phyloP scores from a whole-genome alignment of 2,797 vertebrate genomes.

The Coregonus sp. region DNA sequence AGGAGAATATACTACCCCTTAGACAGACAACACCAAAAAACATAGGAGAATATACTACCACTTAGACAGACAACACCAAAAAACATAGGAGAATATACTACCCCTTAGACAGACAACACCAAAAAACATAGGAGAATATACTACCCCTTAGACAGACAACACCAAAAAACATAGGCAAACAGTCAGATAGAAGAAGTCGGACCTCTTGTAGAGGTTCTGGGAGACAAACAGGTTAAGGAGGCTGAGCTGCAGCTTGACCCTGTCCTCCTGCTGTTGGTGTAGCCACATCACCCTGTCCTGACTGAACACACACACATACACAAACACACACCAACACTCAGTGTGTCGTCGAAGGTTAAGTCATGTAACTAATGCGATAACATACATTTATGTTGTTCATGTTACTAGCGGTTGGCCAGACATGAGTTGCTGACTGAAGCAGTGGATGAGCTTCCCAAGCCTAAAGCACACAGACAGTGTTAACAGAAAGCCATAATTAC shows the following conservation, averaged over 20 bases:
- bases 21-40: neutral
- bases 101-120: too few species aligned
- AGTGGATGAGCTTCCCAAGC: conserved; percentile 90
- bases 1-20: too few species aligned
- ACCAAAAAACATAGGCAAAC: neutral
- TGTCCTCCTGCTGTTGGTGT: conserved; percentile 90
- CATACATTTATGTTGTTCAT: too few species aligned
- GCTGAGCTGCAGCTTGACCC: conserved; percentile 86
- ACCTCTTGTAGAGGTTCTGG: conserved; percentile 97
- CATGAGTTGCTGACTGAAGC: conserved; percentile 89
- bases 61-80: too few species aligned
- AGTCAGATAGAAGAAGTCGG: conserved; percentile 8
- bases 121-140: too few species aligned
- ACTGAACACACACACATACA: conserved; percentile 62
- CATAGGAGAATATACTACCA: too few species aligned
- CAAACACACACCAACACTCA: neutral
- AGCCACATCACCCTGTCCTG: conserved; percentile 92
- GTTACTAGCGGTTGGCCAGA: conserved; percentile 49
- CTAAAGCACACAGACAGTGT: conserved; percentile 63
- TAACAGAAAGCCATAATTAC: too few species aligned
- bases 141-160: too few species aligned
- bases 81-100: too few species aligned
- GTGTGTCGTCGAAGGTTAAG: neutral
- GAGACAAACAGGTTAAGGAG: conserved; percentile 95
- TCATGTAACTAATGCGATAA: too few species aligned